phyloP scores from a whole-genome alignment of 2,888 invertebrate species.

The Saturnia japonica region DNA sequence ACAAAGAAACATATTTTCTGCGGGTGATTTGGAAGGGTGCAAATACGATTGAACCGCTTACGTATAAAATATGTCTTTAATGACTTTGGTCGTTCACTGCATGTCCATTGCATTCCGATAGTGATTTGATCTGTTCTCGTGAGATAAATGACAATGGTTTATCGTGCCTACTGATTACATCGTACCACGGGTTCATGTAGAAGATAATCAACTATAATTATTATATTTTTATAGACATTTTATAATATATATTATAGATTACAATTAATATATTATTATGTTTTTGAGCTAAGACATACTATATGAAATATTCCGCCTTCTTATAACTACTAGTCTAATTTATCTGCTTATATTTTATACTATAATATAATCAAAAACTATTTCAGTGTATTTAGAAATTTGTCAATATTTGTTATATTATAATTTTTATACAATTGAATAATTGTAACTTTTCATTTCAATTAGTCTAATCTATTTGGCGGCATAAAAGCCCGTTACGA shows the following conservation, averaged over 20 bases:
- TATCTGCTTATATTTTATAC: no score
- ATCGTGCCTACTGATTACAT: neutral
- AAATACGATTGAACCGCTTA: neutral
- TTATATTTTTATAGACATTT: neutral
- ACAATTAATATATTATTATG: neutral
- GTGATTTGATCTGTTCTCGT: slow-evolving; percentile 48
- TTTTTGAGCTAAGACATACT: neutral
- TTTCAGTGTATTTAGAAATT: no score
- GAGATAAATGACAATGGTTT: slow-evolving; percentile 42
- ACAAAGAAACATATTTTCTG: neutral
- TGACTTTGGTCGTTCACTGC: neutral
- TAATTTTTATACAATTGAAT: no score
- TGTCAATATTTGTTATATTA: no score
- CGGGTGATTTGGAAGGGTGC: neutral
- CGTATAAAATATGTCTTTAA: slow-evolving; percentile 3
- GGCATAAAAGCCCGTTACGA: no score
- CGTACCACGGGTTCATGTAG: slow-evolving; percentile 9
- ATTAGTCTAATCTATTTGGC: no score
- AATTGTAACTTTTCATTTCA: no score
- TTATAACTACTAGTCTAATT: neutral
- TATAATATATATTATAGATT: neutral
- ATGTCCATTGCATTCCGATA: slow-evolving; percentile 44
- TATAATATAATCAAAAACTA: neutral
- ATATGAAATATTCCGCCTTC: neutral
- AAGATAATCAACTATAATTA: no score